phyloP scores from a whole-genome alignment of 2,888 invertebrate genomes.

The Scaptomyza caliginosa region DNA sequence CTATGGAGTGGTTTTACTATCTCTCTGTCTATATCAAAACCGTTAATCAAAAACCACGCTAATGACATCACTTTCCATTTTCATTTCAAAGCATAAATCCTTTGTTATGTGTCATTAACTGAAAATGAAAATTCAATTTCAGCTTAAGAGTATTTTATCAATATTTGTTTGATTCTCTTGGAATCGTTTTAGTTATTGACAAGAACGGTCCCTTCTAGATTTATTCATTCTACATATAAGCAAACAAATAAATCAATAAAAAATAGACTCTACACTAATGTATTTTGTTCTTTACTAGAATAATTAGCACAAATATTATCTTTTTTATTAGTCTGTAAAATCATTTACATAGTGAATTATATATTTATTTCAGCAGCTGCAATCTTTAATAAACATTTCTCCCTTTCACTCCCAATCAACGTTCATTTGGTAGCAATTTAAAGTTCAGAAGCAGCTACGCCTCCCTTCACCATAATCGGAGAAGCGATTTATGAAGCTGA shows the following conservation, averaged over 20 bases:
- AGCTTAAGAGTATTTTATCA: no score
- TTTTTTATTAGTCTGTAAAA: no score
- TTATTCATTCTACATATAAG: no score
- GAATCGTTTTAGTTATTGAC: no score
- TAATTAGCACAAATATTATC: no score
- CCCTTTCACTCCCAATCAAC: neutral
- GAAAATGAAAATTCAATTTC: constrained; percentile 21
- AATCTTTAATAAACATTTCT: no score
- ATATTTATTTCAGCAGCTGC: neutral
- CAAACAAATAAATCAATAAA: no score
- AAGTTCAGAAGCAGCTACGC: constrained; percentile 1
- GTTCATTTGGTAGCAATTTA: neutral
- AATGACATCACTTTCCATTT: constrained; percentile 51
- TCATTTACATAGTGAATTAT: neutral
- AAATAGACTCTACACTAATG: no score
- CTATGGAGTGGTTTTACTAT: constrained; percentile 63
- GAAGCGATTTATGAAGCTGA: constrained; percentile 56
- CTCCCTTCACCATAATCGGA: neutral
- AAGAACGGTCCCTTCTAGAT: no score
- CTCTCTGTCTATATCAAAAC: constrained; percentile 41
- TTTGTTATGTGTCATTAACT: neutral
- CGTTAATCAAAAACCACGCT: constrained; percentile 19
- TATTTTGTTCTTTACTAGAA: no score
- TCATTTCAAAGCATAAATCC: constrained; percentile 5
- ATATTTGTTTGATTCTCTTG: no score